Conservation (phyloP, 2,113 vertebrate species). For the Vanacampus margaritifer region DNA sequence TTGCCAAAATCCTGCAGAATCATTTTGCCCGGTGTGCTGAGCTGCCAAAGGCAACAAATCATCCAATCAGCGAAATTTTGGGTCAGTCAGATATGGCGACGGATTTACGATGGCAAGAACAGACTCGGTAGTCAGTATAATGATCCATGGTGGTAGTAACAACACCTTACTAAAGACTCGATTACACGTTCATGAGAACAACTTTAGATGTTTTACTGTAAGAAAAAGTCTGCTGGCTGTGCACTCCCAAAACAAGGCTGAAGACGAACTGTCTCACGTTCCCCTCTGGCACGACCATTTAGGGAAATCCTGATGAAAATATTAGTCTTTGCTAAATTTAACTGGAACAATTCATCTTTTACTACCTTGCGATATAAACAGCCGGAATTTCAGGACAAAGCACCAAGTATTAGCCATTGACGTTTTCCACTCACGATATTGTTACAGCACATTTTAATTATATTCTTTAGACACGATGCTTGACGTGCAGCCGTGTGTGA, state of each 20-base stretch:
- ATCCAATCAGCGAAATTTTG: conserved; percentile 46
- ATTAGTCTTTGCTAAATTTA: conserved; percentile 63
- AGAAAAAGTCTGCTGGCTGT: conserved; percentile 27
- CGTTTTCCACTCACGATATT: conserved; percentile 51
- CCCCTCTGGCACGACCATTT: conserved; percentile 62
- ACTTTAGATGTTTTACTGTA: conserved; percentile 27
- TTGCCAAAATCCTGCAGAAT: conserved; percentile 56
- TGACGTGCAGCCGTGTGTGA: conserved; percentile 57
- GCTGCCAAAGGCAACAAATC: conserved; percentile 65
- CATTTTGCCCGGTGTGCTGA: conserved; percentile 39
- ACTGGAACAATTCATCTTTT: conserved; percentile 33
- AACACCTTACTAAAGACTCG: conserved; percentile 20
- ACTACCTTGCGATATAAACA: conserved; percentile 29
- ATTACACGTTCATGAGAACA: conserved; percentile 19
- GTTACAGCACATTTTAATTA: conserved; percentile 22
- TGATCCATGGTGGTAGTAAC: conserved; percentile 19
- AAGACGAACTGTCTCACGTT: conserved; percentile 43
- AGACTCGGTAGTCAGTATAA: conserved; percentile 15
- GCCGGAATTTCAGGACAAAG: conserved; percentile 28
- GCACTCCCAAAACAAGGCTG: conserved; percentile 36
- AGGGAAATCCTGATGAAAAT: conserved; percentile 67
- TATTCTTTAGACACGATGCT: conserved; percentile 60
- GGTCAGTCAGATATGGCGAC: conserved; percentile 21
- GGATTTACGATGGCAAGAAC: conserved; percentile 49
- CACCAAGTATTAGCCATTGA: conserved; percentile 24